These are phyloP conservation scores for Meteorus sp. DNA, from an alignment of 1,140 invertebrate species.

Conservation along the genomic window DNA sequence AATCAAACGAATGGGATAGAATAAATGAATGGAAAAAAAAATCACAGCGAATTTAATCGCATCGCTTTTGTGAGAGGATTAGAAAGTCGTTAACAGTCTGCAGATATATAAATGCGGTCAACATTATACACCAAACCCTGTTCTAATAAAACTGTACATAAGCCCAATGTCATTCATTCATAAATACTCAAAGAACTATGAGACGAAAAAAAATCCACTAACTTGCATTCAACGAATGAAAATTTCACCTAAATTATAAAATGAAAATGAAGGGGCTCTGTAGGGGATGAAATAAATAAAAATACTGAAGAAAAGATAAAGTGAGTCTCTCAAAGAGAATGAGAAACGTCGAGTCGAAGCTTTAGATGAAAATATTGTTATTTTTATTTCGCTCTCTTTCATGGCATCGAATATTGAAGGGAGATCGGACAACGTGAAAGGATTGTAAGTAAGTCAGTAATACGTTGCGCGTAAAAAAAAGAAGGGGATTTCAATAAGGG, in stretches of 20 bases:
- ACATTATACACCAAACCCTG: too few relatives aligned
- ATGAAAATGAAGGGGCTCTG: background rate
- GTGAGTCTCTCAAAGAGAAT: background rate
- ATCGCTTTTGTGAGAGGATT: too few relatives aligned
- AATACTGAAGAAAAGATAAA: background rate
- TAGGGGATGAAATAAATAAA: background rate
- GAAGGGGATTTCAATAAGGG: slow-evolving; percentile 23
- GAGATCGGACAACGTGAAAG: slow-evolving; percentile 37
- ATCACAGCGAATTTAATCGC: too few relatives aligned
- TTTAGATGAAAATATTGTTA: too few relatives aligned
- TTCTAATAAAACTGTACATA: too few relatives aligned
- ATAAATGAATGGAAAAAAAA: too few relatives aligned
- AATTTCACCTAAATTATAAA: too few relatives aligned
- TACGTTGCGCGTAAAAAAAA: slow-evolving; percentile 35
- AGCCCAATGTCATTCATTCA: too few relatives aligned
- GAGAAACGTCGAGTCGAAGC: background rate
- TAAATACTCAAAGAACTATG: too few relatives aligned
- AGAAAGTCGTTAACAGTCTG: too few relatives aligned
- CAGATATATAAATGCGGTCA: too few relatives aligned
- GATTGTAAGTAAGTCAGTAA: slow-evolving; percentile 57
- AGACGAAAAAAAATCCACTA: background rate
- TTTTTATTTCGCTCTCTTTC: slow-evolving; percentile 1
- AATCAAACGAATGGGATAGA: too few relatives aligned
- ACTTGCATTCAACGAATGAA: background rate
- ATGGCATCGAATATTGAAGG: background rate